Evolutionary conservation across 2,113 vertebrate genomes (phyloP).

Genomic region (Dromiciops gliroides): DNA sequence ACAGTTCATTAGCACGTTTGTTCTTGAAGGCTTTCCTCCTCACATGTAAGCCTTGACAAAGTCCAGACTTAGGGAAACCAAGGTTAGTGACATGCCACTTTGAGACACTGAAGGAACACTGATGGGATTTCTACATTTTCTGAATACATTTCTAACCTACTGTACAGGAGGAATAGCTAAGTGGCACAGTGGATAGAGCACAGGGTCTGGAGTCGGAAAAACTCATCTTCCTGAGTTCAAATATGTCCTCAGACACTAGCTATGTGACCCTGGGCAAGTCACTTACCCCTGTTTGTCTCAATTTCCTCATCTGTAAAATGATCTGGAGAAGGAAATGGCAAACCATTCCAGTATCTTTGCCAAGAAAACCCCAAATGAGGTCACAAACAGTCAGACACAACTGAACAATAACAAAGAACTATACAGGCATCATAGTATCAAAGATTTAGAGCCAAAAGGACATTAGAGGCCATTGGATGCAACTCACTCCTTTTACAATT

Average conservation of each 20-base stretch:
- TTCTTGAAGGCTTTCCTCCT: background rate
- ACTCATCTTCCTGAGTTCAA: background rate
- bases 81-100: background rate
- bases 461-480: background rate
- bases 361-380: background rate
- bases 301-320: background rate
- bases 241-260: background rate
- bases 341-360: background rate
- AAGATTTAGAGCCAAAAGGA: background rate
- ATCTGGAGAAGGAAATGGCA: background rate
- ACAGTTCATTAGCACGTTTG: background rate
- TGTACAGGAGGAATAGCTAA: background rate
- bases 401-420: background rate
- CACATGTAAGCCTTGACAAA: background rate
- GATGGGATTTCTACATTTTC: background rate
- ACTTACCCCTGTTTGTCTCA: background rate
- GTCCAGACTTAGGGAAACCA: background rate
- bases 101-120: background rate
- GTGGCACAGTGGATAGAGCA: no score
- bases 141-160: background rate
- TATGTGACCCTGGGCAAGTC: background rate
- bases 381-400: background rate
- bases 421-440: background rate
- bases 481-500: background rate
- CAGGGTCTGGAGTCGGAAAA: background rate